These are phyloP conservation scores for Apis florea DNA, from an alignment of 1,140 invertebrate species.

Conservation along the genomic window DNA sequence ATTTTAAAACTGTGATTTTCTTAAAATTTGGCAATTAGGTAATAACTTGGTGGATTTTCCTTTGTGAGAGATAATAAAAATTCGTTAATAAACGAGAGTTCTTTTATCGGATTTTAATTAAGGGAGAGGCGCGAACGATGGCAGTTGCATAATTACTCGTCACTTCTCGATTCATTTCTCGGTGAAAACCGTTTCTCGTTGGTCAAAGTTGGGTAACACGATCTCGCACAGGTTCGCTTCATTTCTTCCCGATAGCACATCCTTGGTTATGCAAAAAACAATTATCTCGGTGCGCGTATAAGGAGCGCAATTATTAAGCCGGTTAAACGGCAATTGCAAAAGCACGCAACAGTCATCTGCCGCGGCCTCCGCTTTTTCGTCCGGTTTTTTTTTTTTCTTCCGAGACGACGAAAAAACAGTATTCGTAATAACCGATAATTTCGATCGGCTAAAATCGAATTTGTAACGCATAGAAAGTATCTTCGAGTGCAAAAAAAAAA, in stretches of 20 bases:
- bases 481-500: too few species aligned
- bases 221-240: neutral
- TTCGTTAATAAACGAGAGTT: too few species aligned
- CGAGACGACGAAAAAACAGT: neutral
- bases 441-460: too few species aligned
- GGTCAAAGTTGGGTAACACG: constrained; percentile 23
- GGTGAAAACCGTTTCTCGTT: neutral
- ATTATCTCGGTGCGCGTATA: constrained; percentile 64
- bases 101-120: neutral
- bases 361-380: constrained; percentile 17
- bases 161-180: neutral
- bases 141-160: constrained; percentile 1
- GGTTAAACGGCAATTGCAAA: constrained; percentile 43
- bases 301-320: constrained; percentile 65
- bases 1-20: too few species aligned
- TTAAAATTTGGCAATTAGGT: too few species aligned
- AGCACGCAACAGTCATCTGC: constrained; percentile 5
- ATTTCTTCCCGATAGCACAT: constrained; percentile 21
- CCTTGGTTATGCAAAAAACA: constrained; percentile 67
- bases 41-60: too few species aligned
- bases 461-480: too few species aligned
- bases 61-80: too few species aligned
- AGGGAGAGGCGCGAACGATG: neutral
- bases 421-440: too few species aligned
- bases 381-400: constrained; percentile 1